A percentile compares a stretch with the other conserved stretches of the same genome.
Evolutionary conservation across 2,797 vertebrate species (phyloP).

Genomic region (Anabacerthia variegaticeps): DNA sequence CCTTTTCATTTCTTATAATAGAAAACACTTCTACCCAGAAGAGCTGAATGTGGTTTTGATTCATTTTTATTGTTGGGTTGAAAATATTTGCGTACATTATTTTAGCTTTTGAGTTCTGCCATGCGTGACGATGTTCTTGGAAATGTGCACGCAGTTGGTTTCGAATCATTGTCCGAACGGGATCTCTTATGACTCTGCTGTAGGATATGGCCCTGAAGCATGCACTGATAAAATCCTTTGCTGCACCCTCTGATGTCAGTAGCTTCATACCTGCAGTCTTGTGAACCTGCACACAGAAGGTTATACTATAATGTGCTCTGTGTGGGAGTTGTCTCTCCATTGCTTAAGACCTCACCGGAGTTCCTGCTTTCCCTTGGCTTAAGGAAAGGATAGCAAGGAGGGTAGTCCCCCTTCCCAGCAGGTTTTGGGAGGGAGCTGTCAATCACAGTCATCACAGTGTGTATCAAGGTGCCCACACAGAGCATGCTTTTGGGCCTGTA

Average conservation of each 20-base stretch:
- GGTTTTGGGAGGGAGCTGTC: background rate
- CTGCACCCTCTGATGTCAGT: background rate
- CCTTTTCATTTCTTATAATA: conserved; percentile 38
- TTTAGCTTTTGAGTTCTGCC: conserved; percentile 26
- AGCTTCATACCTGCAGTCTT: background rate
- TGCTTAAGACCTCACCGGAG: background rate
- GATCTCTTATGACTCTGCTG: background rate
- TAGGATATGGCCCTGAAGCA: background rate
- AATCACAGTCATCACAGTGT: no score
- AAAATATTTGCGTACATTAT: conserved; percentile 17
- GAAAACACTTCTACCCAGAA: conserved; percentile 37
- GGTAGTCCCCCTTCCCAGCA: background rate
- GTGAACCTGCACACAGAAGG: background rate
- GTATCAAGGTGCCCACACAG: accelerated
- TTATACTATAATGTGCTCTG: background rate
- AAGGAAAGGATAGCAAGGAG: background rate
- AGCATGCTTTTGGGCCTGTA: background rate
- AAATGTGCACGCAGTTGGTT: accelerated
- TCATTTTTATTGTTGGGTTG: conserved; percentile 45
- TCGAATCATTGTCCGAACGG: background rate
- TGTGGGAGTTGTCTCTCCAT: background rate
- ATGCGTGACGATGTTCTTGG: background rate
- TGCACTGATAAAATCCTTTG: background rate
- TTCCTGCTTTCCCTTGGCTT: background rate
- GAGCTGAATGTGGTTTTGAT: conserved; percentile 48